A percentile compares a stretch with the other conserved stretches of the same genome.
phyloP scores from a whole-genome alignment of 2,888 invertebrate genomes.

The Tetranychus piercei region DNA sequence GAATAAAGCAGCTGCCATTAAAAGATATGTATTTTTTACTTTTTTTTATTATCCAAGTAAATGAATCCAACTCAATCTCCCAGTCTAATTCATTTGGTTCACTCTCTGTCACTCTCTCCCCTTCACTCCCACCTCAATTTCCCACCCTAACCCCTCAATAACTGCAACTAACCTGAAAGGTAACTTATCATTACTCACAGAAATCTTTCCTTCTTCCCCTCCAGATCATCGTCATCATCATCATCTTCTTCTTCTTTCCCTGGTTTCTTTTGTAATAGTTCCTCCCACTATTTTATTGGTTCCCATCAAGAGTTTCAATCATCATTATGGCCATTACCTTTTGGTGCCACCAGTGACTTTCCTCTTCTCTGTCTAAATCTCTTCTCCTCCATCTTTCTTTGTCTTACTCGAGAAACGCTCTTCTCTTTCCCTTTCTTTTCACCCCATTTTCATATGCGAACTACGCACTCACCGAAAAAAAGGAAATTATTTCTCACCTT shows the following conservation, averaged over 20 bases:
- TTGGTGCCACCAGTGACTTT: not conserved
- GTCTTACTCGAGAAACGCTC: not conserved
- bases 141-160: not conserved
- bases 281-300: not conserved
- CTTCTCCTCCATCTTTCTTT: conserved; percentile 1
- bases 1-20: not conserved
- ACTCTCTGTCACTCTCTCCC: not conserved
- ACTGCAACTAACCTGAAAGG: not conserved
- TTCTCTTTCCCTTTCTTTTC: not conserved
- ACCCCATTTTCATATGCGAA: not conserved
- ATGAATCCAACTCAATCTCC: not conserved
- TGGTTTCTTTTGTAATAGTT: not conserved
- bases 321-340: not conserved
- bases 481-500: not conserved
- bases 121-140: not conserved
- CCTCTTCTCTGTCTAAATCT: not conserved
- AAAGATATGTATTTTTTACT: not conserved
- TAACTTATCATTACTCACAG: not conserved
- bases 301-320: not conserved
- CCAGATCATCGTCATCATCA: not conserved
- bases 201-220: not conserved
- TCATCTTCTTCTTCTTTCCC: not conserved
- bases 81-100: not conserved
- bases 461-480: not conserved
- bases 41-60: not conserved